Conservation (phyloP, 2,888 invertebrate genomes). For the Thymelicus acteon region DNA sequence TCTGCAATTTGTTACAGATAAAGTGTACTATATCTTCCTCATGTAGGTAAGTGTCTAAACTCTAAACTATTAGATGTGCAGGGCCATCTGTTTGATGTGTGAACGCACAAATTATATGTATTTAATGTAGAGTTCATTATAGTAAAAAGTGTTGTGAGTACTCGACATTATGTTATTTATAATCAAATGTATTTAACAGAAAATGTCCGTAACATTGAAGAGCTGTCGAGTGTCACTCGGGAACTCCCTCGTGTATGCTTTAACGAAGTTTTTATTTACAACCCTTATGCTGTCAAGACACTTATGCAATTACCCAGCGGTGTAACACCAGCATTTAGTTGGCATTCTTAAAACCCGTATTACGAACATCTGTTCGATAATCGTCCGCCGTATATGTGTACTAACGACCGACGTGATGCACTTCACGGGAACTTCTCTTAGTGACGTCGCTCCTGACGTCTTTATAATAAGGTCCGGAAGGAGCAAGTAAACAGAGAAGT, state of each 20-base stretch:
- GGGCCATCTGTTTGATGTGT: too few relatives aligned
- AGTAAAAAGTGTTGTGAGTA: neutral
- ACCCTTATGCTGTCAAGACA: constrained; percentile 30
- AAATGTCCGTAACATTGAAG: neutral
- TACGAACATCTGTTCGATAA: constrained; percentile 39
- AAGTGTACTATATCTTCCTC: too few relatives aligned
- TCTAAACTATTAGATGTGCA: too few relatives aligned
- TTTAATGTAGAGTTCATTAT: neutral
- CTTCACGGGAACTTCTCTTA: too few relatives aligned
- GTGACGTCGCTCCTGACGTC: too few relatives aligned
- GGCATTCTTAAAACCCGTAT: constrained; percentile 53
- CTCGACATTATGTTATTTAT: neutral
- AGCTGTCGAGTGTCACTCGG: neutral
- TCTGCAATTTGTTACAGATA: too few relatives aligned
- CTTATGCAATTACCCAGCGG: constrained; percentile 39
- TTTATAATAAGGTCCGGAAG: too few relatives aligned
- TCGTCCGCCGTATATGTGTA: constrained; percentile 2
- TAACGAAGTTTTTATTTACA: constrained; percentile 17
- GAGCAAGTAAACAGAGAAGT: too few relatives aligned
- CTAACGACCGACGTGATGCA: neutral
- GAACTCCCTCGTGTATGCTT: neutral
- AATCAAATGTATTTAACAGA: neutral
- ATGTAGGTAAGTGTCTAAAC: too few relatives aligned
- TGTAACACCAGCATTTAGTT: constrained; percentile 46
- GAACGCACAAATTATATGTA: too few relatives aligned